Conservation (phyloP, 2,113 vertebrate species). For the Heloderma charlesbogerti region DNA sequence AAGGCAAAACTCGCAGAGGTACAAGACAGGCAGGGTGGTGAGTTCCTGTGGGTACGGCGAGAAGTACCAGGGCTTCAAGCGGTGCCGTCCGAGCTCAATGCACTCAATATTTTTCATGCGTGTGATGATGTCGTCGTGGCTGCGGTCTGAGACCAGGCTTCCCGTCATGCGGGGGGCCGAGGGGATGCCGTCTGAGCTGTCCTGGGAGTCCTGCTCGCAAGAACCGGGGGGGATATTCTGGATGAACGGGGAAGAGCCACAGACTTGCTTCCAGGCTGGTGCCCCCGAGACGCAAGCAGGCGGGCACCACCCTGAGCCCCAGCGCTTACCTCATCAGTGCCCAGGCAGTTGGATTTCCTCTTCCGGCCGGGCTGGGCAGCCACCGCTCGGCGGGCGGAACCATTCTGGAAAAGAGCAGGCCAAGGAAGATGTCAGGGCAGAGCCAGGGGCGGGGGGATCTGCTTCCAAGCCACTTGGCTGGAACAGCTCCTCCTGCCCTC, state of each 20-base stretch:
- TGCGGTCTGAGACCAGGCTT: conserved; percentile 92
- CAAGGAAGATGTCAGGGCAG: background rate
- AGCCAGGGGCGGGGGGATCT: background rate
- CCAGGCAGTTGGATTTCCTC: conserved; percentile 88
- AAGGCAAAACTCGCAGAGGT: conserved; percentile 97
- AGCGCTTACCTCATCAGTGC: conserved; percentile 85
- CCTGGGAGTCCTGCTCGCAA: conserved; percentile 86
- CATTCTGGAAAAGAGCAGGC: conserved; percentile 78
- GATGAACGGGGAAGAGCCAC: background rate
- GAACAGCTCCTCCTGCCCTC: background rate
- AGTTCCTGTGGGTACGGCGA: conserved; percentile 94
- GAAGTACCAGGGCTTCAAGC: conserved; percentile 97
- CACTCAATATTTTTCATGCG: conserved; percentile 97
- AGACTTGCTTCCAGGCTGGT: background rate
- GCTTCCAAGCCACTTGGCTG: background rate
- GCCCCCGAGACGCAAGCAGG: accelerated
- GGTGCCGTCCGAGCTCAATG: conserved; percentile 92
- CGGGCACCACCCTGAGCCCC: background rate
- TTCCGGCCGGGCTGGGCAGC: conserved; percentile 88
- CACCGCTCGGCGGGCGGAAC: conserved; percentile 83
- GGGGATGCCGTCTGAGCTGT: conserved; percentile 93
- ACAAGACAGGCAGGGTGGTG: conserved; percentile 90
- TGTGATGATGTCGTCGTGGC: conserved; percentile 95
- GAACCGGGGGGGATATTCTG: background rate
- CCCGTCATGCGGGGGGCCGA: conserved; percentile 93